phyloP scores from a whole-genome alignment of 2,113 vertebrate species.

The Potamarius usumacintae region DNA sequence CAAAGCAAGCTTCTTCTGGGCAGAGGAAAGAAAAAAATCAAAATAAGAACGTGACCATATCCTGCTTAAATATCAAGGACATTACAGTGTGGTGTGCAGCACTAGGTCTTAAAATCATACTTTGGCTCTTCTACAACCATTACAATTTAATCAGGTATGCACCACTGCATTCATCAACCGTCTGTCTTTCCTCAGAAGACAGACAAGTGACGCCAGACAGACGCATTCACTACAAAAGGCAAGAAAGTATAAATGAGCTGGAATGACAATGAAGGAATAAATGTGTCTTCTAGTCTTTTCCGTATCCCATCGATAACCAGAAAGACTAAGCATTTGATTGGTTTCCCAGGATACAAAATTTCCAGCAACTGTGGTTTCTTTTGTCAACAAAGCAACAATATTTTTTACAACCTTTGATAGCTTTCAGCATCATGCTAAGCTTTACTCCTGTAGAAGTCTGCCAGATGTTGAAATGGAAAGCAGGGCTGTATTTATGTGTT shows the following conservation, averaged over 20 bases:
- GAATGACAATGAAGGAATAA: conserved; percentile 50
- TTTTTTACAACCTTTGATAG: conserved; percentile 77
- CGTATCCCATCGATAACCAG: conserved; percentile 37
- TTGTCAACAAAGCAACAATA: conserved; percentile 76
- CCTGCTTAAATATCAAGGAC: conserved; percentile 41
- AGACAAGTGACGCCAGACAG: conserved; percentile 61
- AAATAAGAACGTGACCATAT: conserved; percentile 23
- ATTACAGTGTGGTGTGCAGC: conserved; percentile 26
- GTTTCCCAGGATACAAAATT: conserved; percentile 73
- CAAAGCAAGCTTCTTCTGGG: conserved; percentile 28
- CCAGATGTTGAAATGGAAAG: conserved; percentile 63
- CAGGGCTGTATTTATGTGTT: conserved; percentile 34
- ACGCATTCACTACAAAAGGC: conserved; percentile 61
- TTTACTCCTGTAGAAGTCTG: conserved; percentile 49
- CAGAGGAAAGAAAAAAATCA: conserved; percentile 9
- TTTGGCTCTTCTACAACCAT: conserved; percentile 63
- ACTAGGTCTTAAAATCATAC: conserved; percentile 55
- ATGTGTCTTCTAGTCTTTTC: conserved; percentile 44
- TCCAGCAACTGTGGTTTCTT: conserved; percentile 61
- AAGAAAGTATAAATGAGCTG: conserved; percentile 63
- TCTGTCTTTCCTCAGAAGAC: conserved; percentile 58
- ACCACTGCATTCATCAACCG: conserved; percentile 66
- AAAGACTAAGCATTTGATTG: conserved; percentile 53
- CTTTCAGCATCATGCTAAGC: conserved; percentile 70
- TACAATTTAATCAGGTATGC: conserved; percentile 63